Evolutionary conservation across 2,888 invertebrate species (phyloP).

Genomic region (Autographa gamma): DNA sequence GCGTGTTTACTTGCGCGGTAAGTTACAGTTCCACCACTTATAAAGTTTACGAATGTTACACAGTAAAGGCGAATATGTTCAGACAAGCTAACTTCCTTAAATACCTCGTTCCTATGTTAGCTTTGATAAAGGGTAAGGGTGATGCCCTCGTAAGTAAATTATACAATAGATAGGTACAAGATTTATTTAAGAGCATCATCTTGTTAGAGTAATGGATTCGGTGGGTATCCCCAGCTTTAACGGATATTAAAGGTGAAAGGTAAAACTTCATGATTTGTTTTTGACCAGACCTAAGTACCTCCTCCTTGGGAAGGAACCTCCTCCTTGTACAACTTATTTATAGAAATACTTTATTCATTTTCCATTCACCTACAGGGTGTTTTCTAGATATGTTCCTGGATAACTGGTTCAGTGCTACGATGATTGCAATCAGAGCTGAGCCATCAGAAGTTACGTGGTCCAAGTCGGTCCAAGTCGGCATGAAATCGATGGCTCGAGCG

Average conservation of each 20-base stretch:
- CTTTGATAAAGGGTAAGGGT: neutral
- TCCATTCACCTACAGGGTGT: neutral
- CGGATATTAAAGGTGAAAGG: no score
- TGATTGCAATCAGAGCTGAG: neutral
- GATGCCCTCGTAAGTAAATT: neutral
- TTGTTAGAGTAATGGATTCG: no score
- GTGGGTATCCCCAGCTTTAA: no score
- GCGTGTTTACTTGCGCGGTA: neutral
- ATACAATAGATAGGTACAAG: no score
- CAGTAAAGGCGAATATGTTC: neutral
- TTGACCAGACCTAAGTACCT: no score
- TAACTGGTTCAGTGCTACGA: neutral
- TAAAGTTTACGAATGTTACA: neutral
- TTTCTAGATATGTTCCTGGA: neutral
- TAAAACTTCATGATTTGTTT: no score
- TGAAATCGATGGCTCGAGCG: neutral
- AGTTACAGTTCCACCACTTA: neutral
- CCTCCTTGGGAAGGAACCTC: no score
- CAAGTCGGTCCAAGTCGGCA: constrained; percentile 4
- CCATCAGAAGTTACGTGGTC: neutral
- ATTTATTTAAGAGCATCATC: no score
- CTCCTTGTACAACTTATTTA: no score
- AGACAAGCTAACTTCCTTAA: neutral
- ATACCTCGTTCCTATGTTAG: neutral
- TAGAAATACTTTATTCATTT: no score